These are phyloP conservation scores for Himalopsyche kuldschensis DNA, from an alignment of 2,888 invertebrate genomes.

Conservation along the genomic window DNA sequence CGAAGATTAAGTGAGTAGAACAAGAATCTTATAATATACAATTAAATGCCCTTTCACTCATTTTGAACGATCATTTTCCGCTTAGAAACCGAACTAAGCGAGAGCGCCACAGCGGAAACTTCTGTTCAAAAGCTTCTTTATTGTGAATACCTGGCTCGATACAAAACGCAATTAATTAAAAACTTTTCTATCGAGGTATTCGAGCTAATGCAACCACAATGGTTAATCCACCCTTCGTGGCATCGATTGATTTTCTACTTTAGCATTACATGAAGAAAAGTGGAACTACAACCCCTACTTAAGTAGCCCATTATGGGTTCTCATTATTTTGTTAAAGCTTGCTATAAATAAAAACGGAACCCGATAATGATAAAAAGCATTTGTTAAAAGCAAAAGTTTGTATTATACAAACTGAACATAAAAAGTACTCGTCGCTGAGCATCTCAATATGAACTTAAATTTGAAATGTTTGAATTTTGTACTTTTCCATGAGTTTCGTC, in stretches of 20 bases:
- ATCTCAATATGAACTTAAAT: no score
- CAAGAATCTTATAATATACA: not conserved
- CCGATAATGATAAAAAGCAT: slow-evolving; percentile 50
- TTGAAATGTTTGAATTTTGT: no score
- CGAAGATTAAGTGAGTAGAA: no score
- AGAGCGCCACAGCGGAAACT: not conserved
- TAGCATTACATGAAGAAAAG: not conserved
- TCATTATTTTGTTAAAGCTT: not conserved
- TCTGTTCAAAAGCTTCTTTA: not conserved
- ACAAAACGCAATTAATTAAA: not conserved
- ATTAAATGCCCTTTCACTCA: not conserved
- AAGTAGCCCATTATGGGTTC: not conserved
- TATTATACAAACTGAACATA: no score
- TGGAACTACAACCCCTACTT: not conserved
- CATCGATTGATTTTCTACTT: not conserved
- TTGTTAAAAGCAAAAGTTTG: no score
- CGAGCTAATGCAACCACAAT: not conserved
- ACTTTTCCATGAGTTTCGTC: no score
- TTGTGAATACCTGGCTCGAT: not conserved
- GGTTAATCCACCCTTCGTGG: not conserved
- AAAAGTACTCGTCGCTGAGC: no score
- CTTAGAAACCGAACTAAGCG: not conserved
- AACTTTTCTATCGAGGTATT: not conserved
- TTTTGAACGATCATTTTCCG: not conserved
- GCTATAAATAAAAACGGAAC: not conserved